Evolutionary conservation across 2,797 vertebrate genomes (phyloP), one percentile per base, ranked within the genome.

Genomic region (Tapera naevia): DNA sequence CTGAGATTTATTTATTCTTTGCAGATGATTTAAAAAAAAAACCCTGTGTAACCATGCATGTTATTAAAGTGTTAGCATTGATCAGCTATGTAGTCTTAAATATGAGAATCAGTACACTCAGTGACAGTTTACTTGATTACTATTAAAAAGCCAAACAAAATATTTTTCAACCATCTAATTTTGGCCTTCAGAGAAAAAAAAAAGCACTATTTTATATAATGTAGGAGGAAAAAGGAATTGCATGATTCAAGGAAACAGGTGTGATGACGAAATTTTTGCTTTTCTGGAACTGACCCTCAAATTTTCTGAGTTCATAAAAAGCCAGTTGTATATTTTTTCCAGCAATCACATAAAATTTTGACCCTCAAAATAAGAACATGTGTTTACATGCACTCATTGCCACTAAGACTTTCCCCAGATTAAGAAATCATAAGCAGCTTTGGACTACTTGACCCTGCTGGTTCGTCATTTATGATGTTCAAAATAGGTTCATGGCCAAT

Each of bases 361-460:
- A 8, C 14, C 24, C 37, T 80, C 28, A 41, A 80, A 82, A 66
- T 39, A 66, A 58, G 24, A 73, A 35, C 7, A 70, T 37, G 7
- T 5, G 0, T 91, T 91, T 90, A 41, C 24, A 14, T 11, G 7
- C 6, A 3, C 43, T 93, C 75, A 4, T 74, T 35, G 32, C 67
- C 1, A 30, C 82, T 74, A 89, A 65, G 85, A 48, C 69, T 94
- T 78, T 88, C 88, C 48, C 61, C 37, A 91, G 86, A 86, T 86
- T 94, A 95, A 82, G 88, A 88, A 73, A 62, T 66, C 6, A 1
- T 86, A 90, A 94, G 79, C 65, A 60, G 48, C 67, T 94, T 94
- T 91, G 73, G 78, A 58, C 66, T 48, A 80, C 51, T 93, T 80
- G 64, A 80, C 76, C 71, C 39, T 80, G 57, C 79, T 88, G 35